Base-by-base conservation (phyloP, 2,888 invertebrate genomes). In the Baccha elongata region DNA sequence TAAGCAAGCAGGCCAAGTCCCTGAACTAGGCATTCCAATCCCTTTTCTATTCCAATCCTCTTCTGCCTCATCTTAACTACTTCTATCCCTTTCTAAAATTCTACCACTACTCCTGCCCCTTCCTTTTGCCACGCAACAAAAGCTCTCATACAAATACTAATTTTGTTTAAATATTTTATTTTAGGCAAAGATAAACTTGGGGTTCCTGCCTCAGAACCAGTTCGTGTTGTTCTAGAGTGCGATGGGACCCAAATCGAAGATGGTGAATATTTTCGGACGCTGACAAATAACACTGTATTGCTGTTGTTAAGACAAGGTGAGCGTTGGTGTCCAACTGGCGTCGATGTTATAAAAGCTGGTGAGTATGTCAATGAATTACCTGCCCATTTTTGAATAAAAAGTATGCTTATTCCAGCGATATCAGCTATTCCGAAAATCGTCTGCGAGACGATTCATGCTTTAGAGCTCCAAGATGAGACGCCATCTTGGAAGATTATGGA, bases 401-500 rank as follows among this genome's bases (percentile, higher is more conserved):
- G 11, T 35, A n/a, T 65, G n/a, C 32, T 1, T 42, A 48, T 92
- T 92, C 35, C 93, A 98, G 98, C 97, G 88, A 97, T 98, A 92
- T 96, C 97, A 91, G 97, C 97, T 89, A 97, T 98, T 88, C 98
- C 98, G 88, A 96, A 96, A 93, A 98, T 98, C 93, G 97, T 98
- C 92, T 98, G 97, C 94, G 98, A 98, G 93, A 97, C 98, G 90
- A 97, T 98, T 91, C 96, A 97, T 93, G 97, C 97, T 87, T 93
- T 98, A 93, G 97, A 97, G 92, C 93, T 98, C 91, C 97, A 97
- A 93, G 96, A 97, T 96, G 97, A 97, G 92, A 97, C 97, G 91
- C 97, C 98, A 90, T 97, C 97, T 92, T 98, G 98, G 98, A 98
- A 98, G 93, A 97, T 98, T 93, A 97, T 97, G 97, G 98, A 98